Evolutionary conservation across 2,888 invertebrate species (phyloP), one percentile per base, ranked within the genome.

Genomic region (Euspilapteryx auroguttella): DNA sequence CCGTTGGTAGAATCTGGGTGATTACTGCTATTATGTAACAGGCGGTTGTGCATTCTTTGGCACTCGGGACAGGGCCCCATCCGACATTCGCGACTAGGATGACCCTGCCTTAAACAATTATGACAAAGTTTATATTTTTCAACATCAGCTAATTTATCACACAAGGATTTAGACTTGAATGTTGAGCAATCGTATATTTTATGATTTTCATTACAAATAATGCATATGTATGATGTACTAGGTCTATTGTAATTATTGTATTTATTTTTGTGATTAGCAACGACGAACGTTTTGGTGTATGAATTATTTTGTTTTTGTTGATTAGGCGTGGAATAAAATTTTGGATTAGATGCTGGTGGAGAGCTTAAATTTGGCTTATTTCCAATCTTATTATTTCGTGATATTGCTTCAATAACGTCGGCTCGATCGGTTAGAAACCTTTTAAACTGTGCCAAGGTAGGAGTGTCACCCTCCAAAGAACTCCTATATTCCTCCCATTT

Each of bases 91-190:
- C 21, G 13, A 13, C 21, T 14, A 7, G 33, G 21, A 11, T 39
- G 35, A 20, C 37, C 37, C 12, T 34, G 36, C n/a, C 37, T 25
- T 4, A 37, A 25, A 29, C 36, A 37, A 14, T 36, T 36, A 8
- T 4, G 5, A 24, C 37, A 37, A 10, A 35, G 13, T 26, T 36
- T 39, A n/a, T 31, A 34, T 22, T 33, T 36, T 7, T 14, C 13
- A n/a, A 35, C 31, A n/a, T 34, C 23, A 6, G 13, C 20, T 21
- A 32, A 8, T n/a, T 25, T 23, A 3, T 36, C 35, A 3, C 32
- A 21, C 11, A 33, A 7, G 10, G 15, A 10, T 10, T 32, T 36
- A 9, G 36, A 24, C 20, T 36, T 37, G 24, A 37, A 39, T 6
- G n/a, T 28, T 13, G 30, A 30, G 24, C 37, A 39, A 14, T 37